These are phyloP conservation scores for Pachydiplax longipennis DNA, from an alignment of 2,888 invertebrate species.

Conservation along the genomic window DNA sequence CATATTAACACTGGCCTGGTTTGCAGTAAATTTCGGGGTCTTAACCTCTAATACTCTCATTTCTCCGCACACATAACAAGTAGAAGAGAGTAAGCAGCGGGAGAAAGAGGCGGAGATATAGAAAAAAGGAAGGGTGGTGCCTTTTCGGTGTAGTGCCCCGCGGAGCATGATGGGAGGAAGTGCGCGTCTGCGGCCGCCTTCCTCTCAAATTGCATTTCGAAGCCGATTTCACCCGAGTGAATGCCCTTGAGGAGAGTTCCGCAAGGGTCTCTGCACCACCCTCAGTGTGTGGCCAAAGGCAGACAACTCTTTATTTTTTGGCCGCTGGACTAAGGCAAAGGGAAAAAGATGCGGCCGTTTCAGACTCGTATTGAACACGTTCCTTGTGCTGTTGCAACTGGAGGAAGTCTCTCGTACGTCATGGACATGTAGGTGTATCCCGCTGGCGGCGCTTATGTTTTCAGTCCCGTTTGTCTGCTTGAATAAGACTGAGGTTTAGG, in stretches of 20 bases:
- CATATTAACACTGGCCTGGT: too few relatives aligned
- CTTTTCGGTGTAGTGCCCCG: neutral
- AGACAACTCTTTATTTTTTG: neutral
- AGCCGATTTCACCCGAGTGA: conserved; percentile 12
- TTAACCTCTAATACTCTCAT: too few relatives aligned
- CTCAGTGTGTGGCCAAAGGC: neutral
- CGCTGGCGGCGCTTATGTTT: too few relatives aligned
- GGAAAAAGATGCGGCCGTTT: neutral
- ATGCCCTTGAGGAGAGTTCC: conserved; percentile 10
- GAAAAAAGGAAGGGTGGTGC: neutral
- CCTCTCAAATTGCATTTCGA: conserved; percentile 42
- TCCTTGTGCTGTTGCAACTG: neutral
- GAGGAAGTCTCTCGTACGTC: neutral
- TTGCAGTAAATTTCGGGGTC: too few relatives aligned
- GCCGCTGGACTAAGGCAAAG: neutral
- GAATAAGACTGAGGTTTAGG: too few relatives aligned
- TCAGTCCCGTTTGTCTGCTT: too few relatives aligned
- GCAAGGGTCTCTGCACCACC: neutral
- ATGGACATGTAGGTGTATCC: too few relatives aligned
- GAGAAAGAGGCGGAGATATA: neutral
- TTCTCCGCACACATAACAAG: neutral
- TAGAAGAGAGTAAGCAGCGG: neutral
- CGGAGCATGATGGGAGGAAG: conserved; percentile 1
- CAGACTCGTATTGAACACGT: neutral
- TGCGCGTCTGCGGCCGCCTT: conserved; percentile 6